A percentile compares a stretch with the other conserved stretches of the same genome.
Evolutionary conservation across 2,888 invertebrate genomes (phyloP).

Genomic region (Plutella xylostella): DNA sequence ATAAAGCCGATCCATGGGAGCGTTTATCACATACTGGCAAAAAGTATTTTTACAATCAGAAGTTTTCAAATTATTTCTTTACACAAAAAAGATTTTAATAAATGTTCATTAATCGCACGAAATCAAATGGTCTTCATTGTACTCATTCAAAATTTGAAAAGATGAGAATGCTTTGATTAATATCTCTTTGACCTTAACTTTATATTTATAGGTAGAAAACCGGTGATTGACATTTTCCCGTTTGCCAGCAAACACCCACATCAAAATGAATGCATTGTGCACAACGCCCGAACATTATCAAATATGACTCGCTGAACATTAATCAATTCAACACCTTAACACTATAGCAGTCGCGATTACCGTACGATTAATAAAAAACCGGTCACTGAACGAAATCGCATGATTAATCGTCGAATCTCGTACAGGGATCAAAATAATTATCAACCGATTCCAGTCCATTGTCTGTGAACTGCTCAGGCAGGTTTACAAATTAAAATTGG

Average conservation of each 20-base stretch:
- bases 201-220: no score
- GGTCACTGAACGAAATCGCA: constrained; percentile 36
- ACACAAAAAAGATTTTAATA: no score
- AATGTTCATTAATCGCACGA: no score
- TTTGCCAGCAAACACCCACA: constrained; percentile 13
- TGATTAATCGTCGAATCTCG: constrained; percentile 48
- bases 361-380: constrained; percentile 42
- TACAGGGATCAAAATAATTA: constrained; percentile 46
- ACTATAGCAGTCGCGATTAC: constrained; percentile 43
- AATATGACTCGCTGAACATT: constrained; percentile 52
- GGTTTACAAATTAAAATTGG: constrained; percentile 22
- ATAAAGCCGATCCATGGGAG: no score
- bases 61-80: no score
- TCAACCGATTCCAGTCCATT: constrained; percentile 28
- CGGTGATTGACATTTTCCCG: constrained; percentile 19
- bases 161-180: no score
- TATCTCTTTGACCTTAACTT: no score
- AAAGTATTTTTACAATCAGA: no score
- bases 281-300: constrained; percentile 46
- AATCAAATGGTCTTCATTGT: no score
- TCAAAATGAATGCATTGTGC: constrained; percentile 17
- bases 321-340: constrained; percentile 61
- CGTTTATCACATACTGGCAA: no score
- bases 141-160: no score
- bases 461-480: constrained; percentile 25